These are phyloP conservation scores for Poeciliopsis infans DNA, from an alignment of 2,797 vertebrate genomes.

Conservation along the genomic window DNA sequence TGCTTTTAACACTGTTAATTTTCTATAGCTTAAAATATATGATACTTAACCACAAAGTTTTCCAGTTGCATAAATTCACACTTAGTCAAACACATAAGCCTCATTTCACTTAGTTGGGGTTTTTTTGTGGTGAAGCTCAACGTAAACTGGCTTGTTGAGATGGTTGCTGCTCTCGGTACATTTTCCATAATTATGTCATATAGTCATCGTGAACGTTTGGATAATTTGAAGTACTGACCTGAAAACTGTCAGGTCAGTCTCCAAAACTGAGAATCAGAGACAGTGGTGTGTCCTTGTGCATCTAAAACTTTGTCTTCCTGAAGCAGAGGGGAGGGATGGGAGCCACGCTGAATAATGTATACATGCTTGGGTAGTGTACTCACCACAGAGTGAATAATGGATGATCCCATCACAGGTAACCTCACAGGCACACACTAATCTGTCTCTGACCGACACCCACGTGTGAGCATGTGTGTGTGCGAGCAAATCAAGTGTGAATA, in stretches of 20 bases:
- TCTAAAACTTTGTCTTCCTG: constrained; percentile 49
- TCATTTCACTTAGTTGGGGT: neutral
- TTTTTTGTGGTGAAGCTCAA: neutral
- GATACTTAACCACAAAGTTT: neutral
- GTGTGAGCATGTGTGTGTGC: constrained; percentile 11
- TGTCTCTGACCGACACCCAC: constrained; percentile 59
- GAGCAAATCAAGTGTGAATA: neutral
- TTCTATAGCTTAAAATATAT: neutral
- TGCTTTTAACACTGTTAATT: neutral
- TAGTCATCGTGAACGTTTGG: neutral
- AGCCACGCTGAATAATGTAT: constrained; percentile 81
- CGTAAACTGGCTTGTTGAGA: neutral
- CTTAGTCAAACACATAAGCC: neutral
- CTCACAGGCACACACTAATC: constrained; percentile 75
- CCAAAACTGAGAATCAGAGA: neutral
- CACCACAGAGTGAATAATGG: constrained; percentile 82
- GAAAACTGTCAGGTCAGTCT: neutral
- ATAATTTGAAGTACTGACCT: neutral
- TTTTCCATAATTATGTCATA: neutral
- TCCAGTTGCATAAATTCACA: neutral
- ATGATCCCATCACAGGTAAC: constrained; percentile 82
- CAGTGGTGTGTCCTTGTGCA: constrained; percentile 12
- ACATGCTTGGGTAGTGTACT: constrained; percentile 78
- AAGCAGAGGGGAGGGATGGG: constrained; percentile 46
- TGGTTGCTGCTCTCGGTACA: neutral